phyloP scores from a whole-genome alignment of 1,140 invertebrate species.

The Chlorops oryzae region DNA sequence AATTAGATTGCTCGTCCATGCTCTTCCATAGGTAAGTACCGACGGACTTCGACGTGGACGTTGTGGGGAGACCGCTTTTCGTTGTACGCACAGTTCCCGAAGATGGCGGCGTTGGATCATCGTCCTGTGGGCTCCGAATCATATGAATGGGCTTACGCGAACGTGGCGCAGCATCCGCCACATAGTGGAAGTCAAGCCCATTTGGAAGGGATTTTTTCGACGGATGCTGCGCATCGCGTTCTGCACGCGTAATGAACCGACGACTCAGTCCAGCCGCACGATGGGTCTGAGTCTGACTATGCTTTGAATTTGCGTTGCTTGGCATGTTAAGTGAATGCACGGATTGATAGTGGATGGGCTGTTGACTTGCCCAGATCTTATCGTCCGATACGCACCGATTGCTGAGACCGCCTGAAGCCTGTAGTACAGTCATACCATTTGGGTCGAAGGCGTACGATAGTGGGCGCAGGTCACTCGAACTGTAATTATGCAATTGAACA shows the following conservation, averaged over 20 bases:
- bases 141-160: conserved; percentile 61
- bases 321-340: conserved; percentile 36
- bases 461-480: conserved; percentile 42
- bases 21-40: conserved; percentile 60
- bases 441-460: conserved; percentile 53
- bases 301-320: background rate
- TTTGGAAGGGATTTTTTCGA: conserved; percentile 39
- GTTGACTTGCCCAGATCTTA: conserved; percentile 48
- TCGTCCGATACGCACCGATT: conserved; percentile 45
- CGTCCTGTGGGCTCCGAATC: conserved; percentile 19
- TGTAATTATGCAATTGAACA: conserved; percentile 16
- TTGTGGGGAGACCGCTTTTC: conserved; percentile 33
- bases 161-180: conserved; percentile 60
- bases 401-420: conserved; percentile 1
- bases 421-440: conserved; percentile 3
- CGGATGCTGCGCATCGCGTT: conserved; percentile 27
- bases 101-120: conserved; percentile 14
- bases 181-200: conserved; percentile 55
- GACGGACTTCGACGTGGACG: conserved; percentile 39
- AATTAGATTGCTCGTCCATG: conserved; percentile 37
- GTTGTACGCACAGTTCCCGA: conserved; percentile 35
- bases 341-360: conserved; percentile 47
- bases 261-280: too few relatives aligned
- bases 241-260: conserved; percentile 34
- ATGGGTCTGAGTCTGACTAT: too few relatives aligned